A percentile compares a stretch with the other conserved stretches of the same genome.
phyloP scores from a whole-genome alignment of 2,113 vertebrate genomes.

The Aphelocoma coerulescens region DNA sequence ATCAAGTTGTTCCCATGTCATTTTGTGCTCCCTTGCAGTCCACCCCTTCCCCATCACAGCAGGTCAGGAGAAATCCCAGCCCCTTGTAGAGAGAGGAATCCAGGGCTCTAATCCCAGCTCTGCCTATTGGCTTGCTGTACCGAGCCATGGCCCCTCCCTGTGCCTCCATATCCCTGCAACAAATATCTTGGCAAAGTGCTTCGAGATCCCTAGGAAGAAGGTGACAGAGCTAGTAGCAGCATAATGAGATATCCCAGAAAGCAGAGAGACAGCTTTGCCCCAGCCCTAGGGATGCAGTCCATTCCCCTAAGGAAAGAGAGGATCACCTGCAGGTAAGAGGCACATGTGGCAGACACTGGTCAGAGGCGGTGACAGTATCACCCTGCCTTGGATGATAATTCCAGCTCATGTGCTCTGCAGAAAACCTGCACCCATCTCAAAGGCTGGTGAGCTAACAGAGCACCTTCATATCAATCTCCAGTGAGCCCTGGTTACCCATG shows the following conservation, averaged over 20 bases:
- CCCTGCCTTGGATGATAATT: background rate
- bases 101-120: conserved; percentile 30
- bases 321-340: background rate
- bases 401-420: background rate
- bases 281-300: background rate
- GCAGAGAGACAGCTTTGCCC: conserved; percentile 1
- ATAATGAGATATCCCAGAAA: background rate
- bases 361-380: background rate
- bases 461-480: background rate
- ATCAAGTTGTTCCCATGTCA: background rate
- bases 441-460: background rate
- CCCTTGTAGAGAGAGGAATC: background rate
- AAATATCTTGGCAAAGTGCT: conserved; percentile 55
- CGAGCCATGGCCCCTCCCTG: conserved; percentile 44
- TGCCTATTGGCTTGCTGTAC: conserved; percentile 59
- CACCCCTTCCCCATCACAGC: conserved; percentile 4
- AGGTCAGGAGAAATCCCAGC: conserved; percentile 33
- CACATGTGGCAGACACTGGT: background rate
- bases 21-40: background rate
- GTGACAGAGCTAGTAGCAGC: background rate
- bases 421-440: background rate
- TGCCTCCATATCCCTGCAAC: conserved; percentile 23
- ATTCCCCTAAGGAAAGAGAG: background rate
- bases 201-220: conserved; percentile 45
- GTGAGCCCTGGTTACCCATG: background rate